Evolutionary conservation across 1,140 invertebrate species (phyloP).

Genomic region (Drosophila aff.): DNA sequence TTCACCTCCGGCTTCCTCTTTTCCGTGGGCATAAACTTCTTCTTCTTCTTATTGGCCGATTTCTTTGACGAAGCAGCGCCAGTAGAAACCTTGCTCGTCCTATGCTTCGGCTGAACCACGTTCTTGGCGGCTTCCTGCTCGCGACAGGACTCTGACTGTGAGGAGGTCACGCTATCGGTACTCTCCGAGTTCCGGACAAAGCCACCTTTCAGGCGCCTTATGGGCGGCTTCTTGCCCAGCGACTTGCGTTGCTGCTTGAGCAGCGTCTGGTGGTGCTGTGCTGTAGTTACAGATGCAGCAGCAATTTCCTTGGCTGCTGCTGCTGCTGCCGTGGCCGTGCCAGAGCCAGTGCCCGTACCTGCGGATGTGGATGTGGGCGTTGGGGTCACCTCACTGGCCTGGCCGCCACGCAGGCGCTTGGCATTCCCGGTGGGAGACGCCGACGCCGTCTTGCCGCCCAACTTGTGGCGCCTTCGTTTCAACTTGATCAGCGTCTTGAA

Average conservation of each 20-base stretch:
- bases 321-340: neutral
- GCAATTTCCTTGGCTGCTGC: neutral
- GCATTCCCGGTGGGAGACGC: neutral
- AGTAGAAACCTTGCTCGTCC: neutral
- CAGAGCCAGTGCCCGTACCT: too few relatives aligned
- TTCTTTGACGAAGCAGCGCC: slow-evolving; percentile 8
- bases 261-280: neutral
- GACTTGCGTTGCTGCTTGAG: neutral
- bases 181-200: slow-evolving; percentile 47
- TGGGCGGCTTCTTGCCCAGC: neutral
- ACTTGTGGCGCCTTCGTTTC: slow-evolving; percentile 62
- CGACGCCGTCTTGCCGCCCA: slow-evolving; percentile 32
- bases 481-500: slow-evolving; percentile 62
- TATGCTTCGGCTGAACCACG: neutral
- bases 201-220: neutral
- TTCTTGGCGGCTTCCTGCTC: neutral
- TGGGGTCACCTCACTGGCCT: neutral
- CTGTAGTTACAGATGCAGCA: neutral
- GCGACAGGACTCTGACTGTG: slow-evolving; percentile 29
- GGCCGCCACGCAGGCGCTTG: slow-evolving; percentile 43
- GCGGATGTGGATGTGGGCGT: neutral
- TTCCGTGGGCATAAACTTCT: slow-evolving; percentile 55
- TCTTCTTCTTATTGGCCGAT: slow-evolving; percentile 41
- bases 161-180: slow-evolving; percentile 28
- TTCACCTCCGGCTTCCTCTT: slow-evolving; percentile 34